Percentiles rank a stretch among this genome's conserved stretches.
Conservation (phyloP, 2,888 invertebrate species). For the Tiliacea citrago region DNA sequence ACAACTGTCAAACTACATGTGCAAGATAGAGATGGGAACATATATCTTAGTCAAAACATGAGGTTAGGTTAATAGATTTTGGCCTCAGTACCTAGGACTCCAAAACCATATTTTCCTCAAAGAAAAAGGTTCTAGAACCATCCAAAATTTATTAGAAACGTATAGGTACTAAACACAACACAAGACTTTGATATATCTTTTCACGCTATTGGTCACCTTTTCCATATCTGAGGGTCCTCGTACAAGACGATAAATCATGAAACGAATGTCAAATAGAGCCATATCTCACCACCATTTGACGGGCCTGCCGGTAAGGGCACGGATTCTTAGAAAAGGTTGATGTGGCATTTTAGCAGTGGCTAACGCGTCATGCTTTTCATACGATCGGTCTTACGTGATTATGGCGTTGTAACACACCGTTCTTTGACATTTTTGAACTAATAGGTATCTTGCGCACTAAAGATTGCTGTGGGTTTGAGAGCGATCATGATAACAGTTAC, state of each 20-base stretch:
- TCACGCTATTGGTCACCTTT: constrained; percentile 46
- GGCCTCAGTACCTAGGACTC: not conserved
- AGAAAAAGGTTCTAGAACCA: not conserved
- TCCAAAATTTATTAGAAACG: constrained; percentile 2
- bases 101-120: not conserved
- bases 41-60: not conserved
- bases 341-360: constrained; percentile 13
- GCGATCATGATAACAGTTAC: too few species aligned
- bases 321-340: not conserved
- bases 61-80: too few species aligned
- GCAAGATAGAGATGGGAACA: too few species aligned
- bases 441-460: too few species aligned
- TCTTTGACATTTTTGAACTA: too few species aligned
- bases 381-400: too few species aligned
- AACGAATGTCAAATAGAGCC: constrained; percentile 58
- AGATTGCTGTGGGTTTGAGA: too few species aligned
- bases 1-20: too few species aligned
- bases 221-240: constrained; percentile 43
- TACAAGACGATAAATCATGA: constrained; percentile 55
- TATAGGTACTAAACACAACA: too few species aligned
- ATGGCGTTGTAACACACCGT: too few species aligned
- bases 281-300: constrained; percentile 61
- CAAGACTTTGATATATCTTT: constrained; percentile 6
- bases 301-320: constrained; percentile 24
- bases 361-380: too few species aligned